These are phyloP conservation scores for Lasioglossum baleicum DNA, from an alignment of 1,140 invertebrate species.

Conservation along the genomic window DNA sequence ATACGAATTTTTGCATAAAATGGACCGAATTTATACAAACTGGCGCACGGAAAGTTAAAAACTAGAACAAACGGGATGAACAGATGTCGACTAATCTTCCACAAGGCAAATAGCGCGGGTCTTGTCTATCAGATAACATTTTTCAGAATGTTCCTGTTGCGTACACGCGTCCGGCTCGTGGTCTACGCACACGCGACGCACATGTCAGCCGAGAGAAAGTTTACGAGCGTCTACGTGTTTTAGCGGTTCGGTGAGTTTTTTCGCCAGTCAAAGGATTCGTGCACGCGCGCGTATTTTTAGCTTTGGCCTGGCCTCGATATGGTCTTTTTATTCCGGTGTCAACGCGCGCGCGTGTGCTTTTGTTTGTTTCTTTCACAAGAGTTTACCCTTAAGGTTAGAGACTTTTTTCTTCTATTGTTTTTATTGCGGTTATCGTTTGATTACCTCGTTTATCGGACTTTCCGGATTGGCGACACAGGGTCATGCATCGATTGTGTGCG, in stretches of 20 bases:
- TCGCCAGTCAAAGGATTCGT: background rate
- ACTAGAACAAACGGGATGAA: no score
- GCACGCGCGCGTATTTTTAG: background rate
- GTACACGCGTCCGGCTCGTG: conserved; percentile 35
- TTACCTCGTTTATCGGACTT: background rate
- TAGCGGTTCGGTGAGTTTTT: background rate
- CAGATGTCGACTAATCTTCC: no score
- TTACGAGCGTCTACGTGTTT: background rate
- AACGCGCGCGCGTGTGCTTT: background rate
- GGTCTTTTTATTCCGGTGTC: no score
- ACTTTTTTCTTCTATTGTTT: background rate
- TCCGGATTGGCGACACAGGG: background rate
- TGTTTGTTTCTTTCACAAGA: background rate
- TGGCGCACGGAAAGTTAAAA: no score
- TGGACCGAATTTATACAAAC: no score
- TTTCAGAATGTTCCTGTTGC: background rate
- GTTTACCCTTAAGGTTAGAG: background rate
- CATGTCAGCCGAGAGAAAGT: background rate
- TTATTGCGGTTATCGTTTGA: background rate
- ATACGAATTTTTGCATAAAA: no score
- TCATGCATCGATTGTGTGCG: background rate
- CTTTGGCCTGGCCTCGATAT: no score
- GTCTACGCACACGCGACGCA: background rate
- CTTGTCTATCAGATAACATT: conserved; percentile 1
- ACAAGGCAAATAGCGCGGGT: no score